Percentiles rank a stretch among this genome's conserved stretches.
Evolutionary conservation across 2,113 vertebrate species (phyloP).

Genomic region (Actinemys pallida): DNA sequence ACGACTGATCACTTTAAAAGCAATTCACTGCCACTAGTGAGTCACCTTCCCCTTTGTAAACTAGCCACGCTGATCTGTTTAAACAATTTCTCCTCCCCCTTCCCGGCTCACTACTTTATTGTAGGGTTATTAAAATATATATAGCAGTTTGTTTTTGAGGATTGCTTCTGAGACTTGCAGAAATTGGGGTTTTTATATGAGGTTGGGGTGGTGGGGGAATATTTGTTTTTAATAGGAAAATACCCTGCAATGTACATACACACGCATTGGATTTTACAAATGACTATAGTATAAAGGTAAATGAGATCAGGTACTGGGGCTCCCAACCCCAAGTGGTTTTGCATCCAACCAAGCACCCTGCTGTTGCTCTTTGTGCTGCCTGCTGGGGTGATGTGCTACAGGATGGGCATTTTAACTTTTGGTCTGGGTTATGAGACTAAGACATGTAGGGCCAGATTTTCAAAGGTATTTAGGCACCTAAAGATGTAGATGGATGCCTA

Average conservation of each 20-base stretch:
- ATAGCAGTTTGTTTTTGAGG: background rate
- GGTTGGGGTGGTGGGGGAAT: too few species aligned
- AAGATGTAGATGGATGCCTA: background rate
- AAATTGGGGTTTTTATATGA: background rate
- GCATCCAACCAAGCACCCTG: background rate
- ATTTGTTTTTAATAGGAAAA: background rate
- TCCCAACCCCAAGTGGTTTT: slow-evolving; percentile 49
- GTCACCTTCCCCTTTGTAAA: slow-evolving; percentile 20
- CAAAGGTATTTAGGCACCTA: background rate
- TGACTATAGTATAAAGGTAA: slow-evolving; percentile 56
- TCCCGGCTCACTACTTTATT: background rate
- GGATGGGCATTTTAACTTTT: background rate
- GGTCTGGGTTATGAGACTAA: background rate
- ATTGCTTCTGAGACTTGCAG: background rate
- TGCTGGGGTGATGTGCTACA: accelerated
- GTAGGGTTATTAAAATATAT: background rate
- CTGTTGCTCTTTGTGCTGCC: background rate
- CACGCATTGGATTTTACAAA: slow-evolving; percentile 20
- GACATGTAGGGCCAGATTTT: background rate
- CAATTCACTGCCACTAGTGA: slow-evolving; percentile 39
- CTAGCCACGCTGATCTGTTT: background rate
- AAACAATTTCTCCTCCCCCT: background rate
- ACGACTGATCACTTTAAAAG: background rate
- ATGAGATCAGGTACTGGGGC: slow-evolving; percentile 50
- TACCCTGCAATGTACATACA: background rate